Evolutionary conservation across 2,888 invertebrate genomes (phyloP), one percentile per base, ranked within the genome.

Genomic region (Aporophyla nigra): DNA sequence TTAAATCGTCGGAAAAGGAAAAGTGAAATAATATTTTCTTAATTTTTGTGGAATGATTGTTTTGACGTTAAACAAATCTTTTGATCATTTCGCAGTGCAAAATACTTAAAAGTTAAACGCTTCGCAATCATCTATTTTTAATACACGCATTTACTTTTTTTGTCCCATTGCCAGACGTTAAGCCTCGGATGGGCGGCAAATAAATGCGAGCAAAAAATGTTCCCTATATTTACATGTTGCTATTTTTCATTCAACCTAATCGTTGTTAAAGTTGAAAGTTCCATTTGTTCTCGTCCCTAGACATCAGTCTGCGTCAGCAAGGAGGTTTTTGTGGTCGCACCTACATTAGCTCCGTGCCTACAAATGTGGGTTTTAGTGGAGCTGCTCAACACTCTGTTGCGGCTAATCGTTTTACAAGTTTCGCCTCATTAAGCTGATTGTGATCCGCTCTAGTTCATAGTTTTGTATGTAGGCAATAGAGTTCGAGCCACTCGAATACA

Each of bases 361-460:
- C 87, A 90, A 89, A 90, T 88, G 87, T 87, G 87, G 87, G 88
- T 86, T 89, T 90, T 92, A 91, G 91, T 92, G 80, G 80, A 89
- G 88, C 85, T 86, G 85, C 75, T 83, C 86, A 84, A 89, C 90
- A 90, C 89, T 89, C 87, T 85, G 88, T 88, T 88, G 84, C 76
- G 81, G 91, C 88, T 93, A 92, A 93, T 93, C 90, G 90, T 86
- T 92, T 90, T 87, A 90, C 90, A 91, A 91, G 90, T 91, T 92
- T 90, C 87, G 88, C 86, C 89, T 91, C 92, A 91, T 93, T 93
- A 90, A 86, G 86, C 87, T 89, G 87, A 90, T 90, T 88, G 87
- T 80, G 71, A 80, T n/a, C 74, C 76, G 61, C 67, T 63, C 77
- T 77, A 83, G 82, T 86, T 84, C 83, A 87, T 85, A 86, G 85